Base-by-base conservation (phyloP, 2,888 invertebrate species). In the Lampropteryx suffumata region DNA sequence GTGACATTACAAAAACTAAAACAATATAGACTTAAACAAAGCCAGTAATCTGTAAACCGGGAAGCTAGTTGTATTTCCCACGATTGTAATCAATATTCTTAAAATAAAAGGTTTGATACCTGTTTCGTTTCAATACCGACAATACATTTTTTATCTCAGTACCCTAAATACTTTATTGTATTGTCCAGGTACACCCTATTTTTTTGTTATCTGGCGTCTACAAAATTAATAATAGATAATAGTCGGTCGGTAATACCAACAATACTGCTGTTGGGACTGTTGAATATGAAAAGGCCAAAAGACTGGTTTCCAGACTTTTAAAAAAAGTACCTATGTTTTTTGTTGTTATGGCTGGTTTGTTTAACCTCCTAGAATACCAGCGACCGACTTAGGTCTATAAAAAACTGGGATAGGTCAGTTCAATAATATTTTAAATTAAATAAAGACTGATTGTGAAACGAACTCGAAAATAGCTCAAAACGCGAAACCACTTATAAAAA, bases 91-190 rank as follows among this genome's bases (percentile, higher is more conserved):
- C 21, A 32, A 43, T 35, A 44, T 35, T 11, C 30, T 35, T 40
- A 33, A 43, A 39, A 50, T 28, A 50, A 44, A 24, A 39, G 42
- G 14, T 9, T 8, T 9, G 0, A 14, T 50, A 41, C 45, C 45
- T 50, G 44, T 35, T 45, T 24, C 14, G 2, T 13, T 29, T 37
- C 28, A 28, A 35, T 40, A 46, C 7, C 3, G 21, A 47, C 36
- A 50, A 27, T 45, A 29, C 39, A 12, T 33, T 26, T 34, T 36
- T 45, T 40, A 35, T 28, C 32, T 29, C 28, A n/a, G 39, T 41
- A 36, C 40, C 39, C 28, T 32, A 35, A 50, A 41, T 50, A 51
- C 50, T 9, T 41, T 33, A 17, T 35, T 36, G 37, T 46, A 37
- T 30, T 41, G 27, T 36, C 8, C 41, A 42, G 45, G 45, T 46